Base-by-base conservation (phyloP, 2,888 invertebrate species). In the Drosophila macrothrix region DNA sequence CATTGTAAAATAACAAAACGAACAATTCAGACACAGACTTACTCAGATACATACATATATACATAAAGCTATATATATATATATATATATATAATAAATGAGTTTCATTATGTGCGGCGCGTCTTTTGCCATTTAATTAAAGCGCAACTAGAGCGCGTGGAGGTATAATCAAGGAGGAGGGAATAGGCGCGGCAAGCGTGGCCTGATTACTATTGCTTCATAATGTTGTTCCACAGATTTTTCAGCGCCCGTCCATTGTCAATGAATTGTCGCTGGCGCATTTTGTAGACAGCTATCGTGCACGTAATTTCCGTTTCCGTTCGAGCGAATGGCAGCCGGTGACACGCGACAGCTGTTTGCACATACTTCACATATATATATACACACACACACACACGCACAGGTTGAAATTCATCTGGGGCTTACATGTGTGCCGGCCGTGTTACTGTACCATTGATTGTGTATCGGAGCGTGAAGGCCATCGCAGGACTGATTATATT, bases 261-360 rank as follows among this genome's bases (percentile, higher is more conserved):
- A 87, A 90, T 85, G 90, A 90, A 85, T 85, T 85, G 89, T 67
- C 73, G 64, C 55, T 66, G 82, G 56, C 75, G 70, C 60, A 50
- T 70, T 67, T 86, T 75, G 82, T 69, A 81, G 83, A 63, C 88
- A 78, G 83, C 64, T 70, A 74, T 70, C 90, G 84, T 86, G 84
- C 90, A 89, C 90, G 90, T 86, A 86, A 86, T 90, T 90, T 86
- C 90, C 85, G 90, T 89, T 90, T 90, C 85, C 85, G 90, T 87
- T 89, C 75, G 70, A 89, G 78, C 87, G 84, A 85, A 69, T 72
- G 89, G 75, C 81, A 84, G 90, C 67, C 87, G 90, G 72, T 73
- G 84, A 90, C 90, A 90, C 78, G 89, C 89, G 90, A 88, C 84
- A 85, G 89, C 89, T 90, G 84, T 85, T 85, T 88, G 90, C 90